Percentiles rank a stretch among this genome's conserved stretches.
Evolutionary conservation across 2,113 vertebrate species (phyloP).

Genomic region (Corythoichthys haematopterus): DNA sequence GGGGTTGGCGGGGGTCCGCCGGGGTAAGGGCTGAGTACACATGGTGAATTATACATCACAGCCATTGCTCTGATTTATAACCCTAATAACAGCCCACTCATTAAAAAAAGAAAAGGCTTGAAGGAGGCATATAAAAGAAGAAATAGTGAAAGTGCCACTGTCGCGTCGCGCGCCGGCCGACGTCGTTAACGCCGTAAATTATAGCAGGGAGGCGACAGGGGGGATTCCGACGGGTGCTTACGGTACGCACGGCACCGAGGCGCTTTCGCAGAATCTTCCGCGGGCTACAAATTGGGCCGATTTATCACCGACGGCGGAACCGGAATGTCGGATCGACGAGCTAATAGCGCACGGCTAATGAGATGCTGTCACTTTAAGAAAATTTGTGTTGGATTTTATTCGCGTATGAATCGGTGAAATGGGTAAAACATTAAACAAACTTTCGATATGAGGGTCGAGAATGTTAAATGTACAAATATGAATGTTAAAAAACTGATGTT

Average conservation of each 20-base stretch:
- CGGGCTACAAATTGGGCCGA: slow-evolving; percentile 85
- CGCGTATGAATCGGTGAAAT: too few species aligned
- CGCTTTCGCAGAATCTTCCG: slow-evolving; percentile 30
- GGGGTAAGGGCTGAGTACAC: slow-evolving; percentile 93
- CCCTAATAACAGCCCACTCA: slow-evolving; percentile 99
- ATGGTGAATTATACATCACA: slow-evolving; percentile 99
- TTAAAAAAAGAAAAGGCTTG: slow-evolving; percentile 86
- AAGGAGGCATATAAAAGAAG: slow-evolving; percentile 69
- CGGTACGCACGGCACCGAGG: slow-evolving; percentile 82
- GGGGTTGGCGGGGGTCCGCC: slow-evolving; percentile 79
- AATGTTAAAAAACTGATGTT: too few species aligned
- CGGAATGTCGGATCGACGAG: slow-evolving; percentile 85
- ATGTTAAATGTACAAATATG: too few species aligned
- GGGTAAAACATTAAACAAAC: too few species aligned
- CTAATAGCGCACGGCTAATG: slow-evolving; percentile 76
- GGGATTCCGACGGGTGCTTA: slow-evolving; percentile 75
- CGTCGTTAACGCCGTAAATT: slow-evolving; percentile 97
- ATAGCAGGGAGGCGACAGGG: slow-evolving; percentile 68
- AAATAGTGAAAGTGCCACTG: slow-evolving; percentile 62
- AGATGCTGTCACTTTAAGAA: slow-evolving; percentile 25
- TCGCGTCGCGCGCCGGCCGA: slow-evolving; percentile 62
- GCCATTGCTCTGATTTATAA: slow-evolving; percentile 97
- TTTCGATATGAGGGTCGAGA: too few species aligned
- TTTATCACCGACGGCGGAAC: slow-evolving; percentile 80
- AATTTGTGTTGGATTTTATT: too few species aligned